These are phyloP conservation scores for Phylloscopus trochilus DNA, from an alignment of 2,113 vertebrate species.

Conservation along the genomic window DNA sequence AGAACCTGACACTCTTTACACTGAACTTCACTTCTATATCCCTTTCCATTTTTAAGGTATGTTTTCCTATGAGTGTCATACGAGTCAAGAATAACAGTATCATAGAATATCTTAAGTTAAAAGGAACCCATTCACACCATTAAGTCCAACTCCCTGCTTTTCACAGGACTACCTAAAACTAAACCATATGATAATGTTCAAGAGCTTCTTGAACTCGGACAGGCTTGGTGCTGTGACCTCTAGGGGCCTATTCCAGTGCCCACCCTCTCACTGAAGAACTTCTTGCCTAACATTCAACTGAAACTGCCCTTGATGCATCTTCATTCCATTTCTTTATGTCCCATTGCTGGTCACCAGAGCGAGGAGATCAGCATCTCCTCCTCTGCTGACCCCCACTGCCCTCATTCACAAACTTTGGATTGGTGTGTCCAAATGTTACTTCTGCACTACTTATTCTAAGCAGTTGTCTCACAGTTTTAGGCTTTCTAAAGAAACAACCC, in stretches of 20 bases:
- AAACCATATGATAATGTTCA: background rate
- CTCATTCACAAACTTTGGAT: background rate
- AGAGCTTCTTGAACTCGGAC: background rate
- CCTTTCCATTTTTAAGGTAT: background rate
- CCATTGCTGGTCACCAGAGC: fast-evolving
- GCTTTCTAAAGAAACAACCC: background rate
- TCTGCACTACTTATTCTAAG: background rate
- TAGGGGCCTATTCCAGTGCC: background rate
- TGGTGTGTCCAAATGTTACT: background rate
- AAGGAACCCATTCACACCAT: background rate
- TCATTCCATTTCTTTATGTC: background rate
- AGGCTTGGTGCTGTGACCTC: background rate
- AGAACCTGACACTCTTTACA: background rate
- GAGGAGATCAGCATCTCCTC: background rate
- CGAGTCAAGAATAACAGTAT: background rate
- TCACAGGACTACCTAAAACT: background rate
- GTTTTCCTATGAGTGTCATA: background rate
- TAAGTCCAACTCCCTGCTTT: background rate
- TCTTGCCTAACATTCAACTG: background rate
- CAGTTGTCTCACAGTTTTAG: background rate
- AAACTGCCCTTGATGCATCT: background rate
- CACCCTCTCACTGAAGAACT: background rate
- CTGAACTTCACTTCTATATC: background rate
- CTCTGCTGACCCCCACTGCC: fast-evolving
- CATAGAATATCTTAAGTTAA: background rate